Conservation (phyloP, 2,888 invertebrate species). For the Acanthopleura granulata region DNA sequence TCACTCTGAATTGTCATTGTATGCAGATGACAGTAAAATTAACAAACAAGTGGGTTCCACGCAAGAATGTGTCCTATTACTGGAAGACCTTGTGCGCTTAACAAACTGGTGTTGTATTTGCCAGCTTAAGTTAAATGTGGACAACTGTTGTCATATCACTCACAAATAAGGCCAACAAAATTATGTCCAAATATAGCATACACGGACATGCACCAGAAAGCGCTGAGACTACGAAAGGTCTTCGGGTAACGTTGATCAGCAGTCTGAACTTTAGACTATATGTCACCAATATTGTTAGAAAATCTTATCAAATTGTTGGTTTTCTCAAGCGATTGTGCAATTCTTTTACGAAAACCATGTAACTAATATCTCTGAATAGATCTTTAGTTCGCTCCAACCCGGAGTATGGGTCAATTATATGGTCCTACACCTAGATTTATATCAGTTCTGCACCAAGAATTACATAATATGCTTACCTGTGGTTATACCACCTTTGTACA, state of each 20-base stretch:
- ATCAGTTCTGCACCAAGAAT: no score
- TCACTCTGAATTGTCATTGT: neutral
- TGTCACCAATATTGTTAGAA: neutral
- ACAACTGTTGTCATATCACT: neutral
- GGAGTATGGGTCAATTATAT: no score
- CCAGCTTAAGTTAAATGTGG: neutral
- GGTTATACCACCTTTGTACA: no score
- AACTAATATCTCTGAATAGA: no score
- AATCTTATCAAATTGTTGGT: neutral
- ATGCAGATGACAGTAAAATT: slow-evolving; percentile 4
- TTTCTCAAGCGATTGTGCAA: neutral
- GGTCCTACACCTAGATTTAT: no score
- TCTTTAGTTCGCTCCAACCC: no score
- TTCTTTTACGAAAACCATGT: no score
- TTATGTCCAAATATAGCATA: neutral
- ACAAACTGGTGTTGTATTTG: neutral
- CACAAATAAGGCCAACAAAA: neutral
- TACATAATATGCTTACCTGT: no score
- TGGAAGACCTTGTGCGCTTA: neutral
- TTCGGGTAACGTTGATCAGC: neutral
- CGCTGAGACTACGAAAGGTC: neutral
- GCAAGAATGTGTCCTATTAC: neutral
- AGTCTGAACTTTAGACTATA: neutral
- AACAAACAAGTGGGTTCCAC: neutral
- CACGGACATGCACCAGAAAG: neutral